phyloP scores from a whole-genome alignment of 2,113 vertebrate species.

The Sisor rabdophorus region DNA sequence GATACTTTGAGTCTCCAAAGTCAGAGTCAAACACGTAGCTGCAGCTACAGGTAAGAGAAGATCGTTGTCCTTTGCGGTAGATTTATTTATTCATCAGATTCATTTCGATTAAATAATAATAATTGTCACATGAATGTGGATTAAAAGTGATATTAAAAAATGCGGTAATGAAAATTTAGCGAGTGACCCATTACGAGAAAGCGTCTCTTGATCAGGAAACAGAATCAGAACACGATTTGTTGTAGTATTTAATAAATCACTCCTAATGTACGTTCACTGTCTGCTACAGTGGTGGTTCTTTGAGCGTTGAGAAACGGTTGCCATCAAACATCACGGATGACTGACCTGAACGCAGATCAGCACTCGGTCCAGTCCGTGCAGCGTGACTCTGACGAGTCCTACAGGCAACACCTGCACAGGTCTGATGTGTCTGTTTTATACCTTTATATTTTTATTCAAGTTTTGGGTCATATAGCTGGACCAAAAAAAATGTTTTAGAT shows the following conservation, averaged over 20 bases:
- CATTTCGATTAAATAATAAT: not conserved
- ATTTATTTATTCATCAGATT: not conserved
- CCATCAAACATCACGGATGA: conserved; percentile 32
- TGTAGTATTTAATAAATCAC: too few species aligned
- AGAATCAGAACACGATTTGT: not conserved
- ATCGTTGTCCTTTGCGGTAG: not conserved
- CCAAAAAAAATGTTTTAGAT: not conserved
- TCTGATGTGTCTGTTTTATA: conserved; percentile 11
- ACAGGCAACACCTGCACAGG: conserved; percentile 40
- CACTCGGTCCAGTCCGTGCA: not conserved
- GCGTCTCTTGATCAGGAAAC: not conserved
- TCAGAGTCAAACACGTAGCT: not conserved
- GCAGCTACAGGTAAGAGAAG: conserved; percentile 20
- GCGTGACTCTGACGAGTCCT: not conserved
- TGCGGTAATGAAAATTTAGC: too few species aligned
- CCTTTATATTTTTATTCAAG: too few species aligned
- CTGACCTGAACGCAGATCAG: conserved; percentile 17
- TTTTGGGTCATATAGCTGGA: too few species aligned
- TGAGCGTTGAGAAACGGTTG: not conserved
- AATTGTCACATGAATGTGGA: too few species aligned
- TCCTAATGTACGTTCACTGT: not conserved
- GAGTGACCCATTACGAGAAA: not conserved
- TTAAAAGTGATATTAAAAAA: too few species aligned
- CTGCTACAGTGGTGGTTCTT: not conserved
- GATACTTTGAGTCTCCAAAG: conserved; percentile 8